Evolutionary conservation across 2,797 vertebrate genomes (phyloP).

Genomic region (Labroides dimidiatus): DNA sequence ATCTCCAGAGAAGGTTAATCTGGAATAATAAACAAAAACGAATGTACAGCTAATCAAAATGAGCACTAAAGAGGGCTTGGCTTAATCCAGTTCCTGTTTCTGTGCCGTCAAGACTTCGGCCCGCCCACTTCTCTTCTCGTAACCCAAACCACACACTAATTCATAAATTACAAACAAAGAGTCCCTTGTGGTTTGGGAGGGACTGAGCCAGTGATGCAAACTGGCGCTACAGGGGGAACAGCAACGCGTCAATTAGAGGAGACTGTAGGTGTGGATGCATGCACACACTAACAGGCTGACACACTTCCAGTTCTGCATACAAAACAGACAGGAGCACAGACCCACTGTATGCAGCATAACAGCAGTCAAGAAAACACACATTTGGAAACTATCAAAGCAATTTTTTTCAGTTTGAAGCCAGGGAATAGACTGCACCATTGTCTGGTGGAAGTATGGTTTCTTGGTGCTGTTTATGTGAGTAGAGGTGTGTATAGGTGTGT

Average conservation of each 20-base stretch:
- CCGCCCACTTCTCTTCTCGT: constrained; percentile 48
- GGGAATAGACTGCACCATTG: constrained; percentile 53
- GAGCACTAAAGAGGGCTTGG: constrained; percentile 1
- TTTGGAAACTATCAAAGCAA: constrained; percentile 56
- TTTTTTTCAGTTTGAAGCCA: constrained; percentile 35
- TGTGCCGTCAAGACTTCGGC: constrained; percentile 37
- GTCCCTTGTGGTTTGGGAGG: constrained; percentile 80
- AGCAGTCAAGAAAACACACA: constrained; percentile 21
- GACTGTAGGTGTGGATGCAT: constrained; percentile 56
- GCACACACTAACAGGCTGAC: constrained; percentile 27
- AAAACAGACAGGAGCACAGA: constrained; percentile 2
- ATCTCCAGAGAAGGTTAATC: constrained; percentile 45
- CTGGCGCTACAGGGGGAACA: constrained; percentile 40
- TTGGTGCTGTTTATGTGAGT: constrained; percentile 36
- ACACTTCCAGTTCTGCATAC: constrained; percentile 20
- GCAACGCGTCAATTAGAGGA: constrained; percentile 55
- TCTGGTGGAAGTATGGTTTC: constrained; percentile 26
- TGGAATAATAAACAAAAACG: constrained; percentile 51
- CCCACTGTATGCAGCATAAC: constrained; percentile 11
- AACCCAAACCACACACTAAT: constrained; percentile 77
- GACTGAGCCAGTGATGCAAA: constrained; percentile 45
- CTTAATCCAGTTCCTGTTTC: constrained; percentile 45
- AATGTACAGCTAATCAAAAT: constrained; percentile 51
- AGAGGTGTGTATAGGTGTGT: constrained; percentile 40
- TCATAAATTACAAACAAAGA: constrained; percentile 81